These are phyloP conservation scores for Acanthurus lineatus DNA, from an alignment of 2,797 vertebrate species.

Conservation along the genomic window DNA sequence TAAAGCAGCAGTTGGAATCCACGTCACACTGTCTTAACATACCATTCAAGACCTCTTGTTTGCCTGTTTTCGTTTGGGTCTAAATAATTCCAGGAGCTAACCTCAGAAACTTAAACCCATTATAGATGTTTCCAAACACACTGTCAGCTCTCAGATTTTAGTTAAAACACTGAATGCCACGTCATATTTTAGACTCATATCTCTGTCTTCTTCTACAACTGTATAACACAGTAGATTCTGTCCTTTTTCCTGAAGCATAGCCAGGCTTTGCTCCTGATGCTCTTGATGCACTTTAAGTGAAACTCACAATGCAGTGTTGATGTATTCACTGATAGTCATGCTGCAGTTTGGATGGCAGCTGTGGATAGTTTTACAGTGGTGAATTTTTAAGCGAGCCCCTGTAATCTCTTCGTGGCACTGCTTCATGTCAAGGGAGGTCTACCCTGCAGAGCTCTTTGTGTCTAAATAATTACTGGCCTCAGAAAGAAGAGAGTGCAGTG, in stretches of 20 bases:
- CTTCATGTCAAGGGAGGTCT: constrained; percentile 57
- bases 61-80: neutral
- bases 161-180: neutral
- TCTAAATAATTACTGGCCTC: constrained; percentile 77
- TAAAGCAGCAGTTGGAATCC: too few species aligned
- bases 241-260: neutral
- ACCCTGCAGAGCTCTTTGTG: constrained; percentile 67
- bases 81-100: neutral
- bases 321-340: constrained; percentile 23
- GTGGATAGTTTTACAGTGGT: constrained; percentile 6
- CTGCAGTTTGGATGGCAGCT: neutral
- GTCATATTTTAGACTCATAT: neutral
- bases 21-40: too few species aligned
- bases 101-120: neutral
- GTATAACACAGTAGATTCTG: neutral
- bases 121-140: too few species aligned
- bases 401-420: constrained; percentile 54
- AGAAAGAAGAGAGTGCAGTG: constrained; percentile 58
- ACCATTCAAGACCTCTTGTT: neutral
- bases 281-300: constrained; percentile 2
- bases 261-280: too few species aligned
- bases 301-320: constrained; percentile 13
- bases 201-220: neutral
- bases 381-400: constrained; percentile 34
- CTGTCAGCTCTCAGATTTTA: neutral